phyloP scores from a whole-genome alignment of 2,888 invertebrate genomes.

The Subacronicta megacephala region DNA sequence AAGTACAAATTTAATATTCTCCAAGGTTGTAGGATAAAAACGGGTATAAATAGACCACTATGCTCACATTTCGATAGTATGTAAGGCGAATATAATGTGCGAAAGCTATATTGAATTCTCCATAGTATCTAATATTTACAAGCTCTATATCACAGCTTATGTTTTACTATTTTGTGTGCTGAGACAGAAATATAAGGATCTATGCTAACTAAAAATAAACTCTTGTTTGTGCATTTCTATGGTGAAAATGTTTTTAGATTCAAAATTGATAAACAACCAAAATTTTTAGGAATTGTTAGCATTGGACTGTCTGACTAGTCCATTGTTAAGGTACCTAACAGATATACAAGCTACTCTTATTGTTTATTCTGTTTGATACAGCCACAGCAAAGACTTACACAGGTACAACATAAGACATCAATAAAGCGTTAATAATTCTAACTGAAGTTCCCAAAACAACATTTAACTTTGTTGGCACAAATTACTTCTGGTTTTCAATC shows the following conservation, averaged over 20 bases:
- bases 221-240: constrained; percentile 45
- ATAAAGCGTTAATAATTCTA: constrained; percentile 44
- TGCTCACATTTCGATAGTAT: constrained; percentile 42
- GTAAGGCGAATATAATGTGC: constrained; percentile 48
- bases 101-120: constrained; percentile 52
- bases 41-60: constrained; percentile 40
- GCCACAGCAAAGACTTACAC: constrained; percentile 30
- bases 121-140: constrained; percentile 77
- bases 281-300: constrained; percentile 22
- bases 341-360: constrained; percentile 24
- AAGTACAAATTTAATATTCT: not conserved
- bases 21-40: constrained; percentile 12
- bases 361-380: constrained; percentile 29
- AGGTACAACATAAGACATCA: constrained; percentile 39
- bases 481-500: constrained; percentile 25
- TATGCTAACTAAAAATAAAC: constrained; percentile 35
- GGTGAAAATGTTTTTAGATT: constrained; percentile 16
- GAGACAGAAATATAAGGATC: constrained; percentile 54
- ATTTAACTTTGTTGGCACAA: constrained; percentile 42
- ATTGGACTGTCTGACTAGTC: constrained; percentile 55
- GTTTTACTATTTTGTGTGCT: constrained; percentile 74
- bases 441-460: constrained; percentile 43
- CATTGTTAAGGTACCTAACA: constrained; percentile 30
- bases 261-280: constrained; percentile 22
- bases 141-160: constrained; percentile 88